Percentiles rank a stretch among this genome's conserved stretches.
Evolutionary conservation across 2,113 vertebrate genomes (phyloP).

Genomic region (Psephotus haematonotus): DNA sequence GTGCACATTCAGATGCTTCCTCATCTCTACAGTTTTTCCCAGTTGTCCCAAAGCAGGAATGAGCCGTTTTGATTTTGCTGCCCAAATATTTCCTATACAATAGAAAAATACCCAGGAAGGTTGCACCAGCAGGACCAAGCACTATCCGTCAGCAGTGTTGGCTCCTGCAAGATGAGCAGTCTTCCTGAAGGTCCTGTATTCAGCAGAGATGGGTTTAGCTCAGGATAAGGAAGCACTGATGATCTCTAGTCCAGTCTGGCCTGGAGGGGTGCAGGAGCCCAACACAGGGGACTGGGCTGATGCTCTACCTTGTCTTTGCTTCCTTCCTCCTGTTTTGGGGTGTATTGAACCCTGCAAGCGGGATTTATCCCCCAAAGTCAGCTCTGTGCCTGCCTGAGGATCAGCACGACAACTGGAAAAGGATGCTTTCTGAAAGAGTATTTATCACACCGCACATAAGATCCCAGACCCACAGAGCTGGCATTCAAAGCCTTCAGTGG

Average conservation of each 20-base stretch:
- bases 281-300: background rate
- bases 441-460: accelerated
- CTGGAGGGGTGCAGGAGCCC: background rate
- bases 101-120: background rate
- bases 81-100: background rate
- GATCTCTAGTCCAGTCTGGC: background rate
- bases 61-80: background rate
- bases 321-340: background rate
- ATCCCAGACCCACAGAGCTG: background rate
- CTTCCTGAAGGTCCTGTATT: accelerated
- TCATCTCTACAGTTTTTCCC: background rate
- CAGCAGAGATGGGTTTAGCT: background rate
- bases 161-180: background rate
- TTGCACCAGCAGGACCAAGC: background rate
- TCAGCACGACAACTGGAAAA: background rate
- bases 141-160: background rate
- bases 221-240: background rate
- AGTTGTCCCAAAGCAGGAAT: background rate
- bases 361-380: background rate
- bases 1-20: background rate
- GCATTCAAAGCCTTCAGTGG: background rate
- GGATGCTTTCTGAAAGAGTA: background rate
- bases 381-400: background rate
- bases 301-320: background rate
- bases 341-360: background rate